Conservation (phyloP, 2,113 vertebrate species). For the Bettongia penicillata region DNA sequence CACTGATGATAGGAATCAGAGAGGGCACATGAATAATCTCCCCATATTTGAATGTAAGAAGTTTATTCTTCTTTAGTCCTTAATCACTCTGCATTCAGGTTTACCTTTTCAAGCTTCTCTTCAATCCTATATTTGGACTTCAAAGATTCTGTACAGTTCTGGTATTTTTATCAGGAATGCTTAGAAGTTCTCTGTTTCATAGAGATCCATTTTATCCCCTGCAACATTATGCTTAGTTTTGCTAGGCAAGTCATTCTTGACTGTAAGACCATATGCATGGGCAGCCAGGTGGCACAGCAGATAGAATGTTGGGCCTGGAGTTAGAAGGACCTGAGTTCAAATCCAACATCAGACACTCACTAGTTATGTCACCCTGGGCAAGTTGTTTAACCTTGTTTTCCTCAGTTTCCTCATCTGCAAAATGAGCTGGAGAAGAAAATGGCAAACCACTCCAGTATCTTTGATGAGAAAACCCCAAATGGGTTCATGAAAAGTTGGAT, state of each 20-base stretch:
- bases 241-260: not conserved
- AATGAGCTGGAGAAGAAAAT: no score
- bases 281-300: not conserved
- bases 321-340: not conserved
- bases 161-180: not conserved
- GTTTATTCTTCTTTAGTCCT: not conserved
- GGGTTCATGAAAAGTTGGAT: no score
- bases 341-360: not conserved
- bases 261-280: not conserved
- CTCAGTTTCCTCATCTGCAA: no score
- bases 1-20: not conserved
- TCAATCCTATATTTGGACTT: not conserved
- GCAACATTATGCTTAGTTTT: not conserved
- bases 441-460: no score
- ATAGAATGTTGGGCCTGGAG: not conserved
- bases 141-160: not conserved
- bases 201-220: not conserved
- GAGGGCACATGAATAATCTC: not conserved
- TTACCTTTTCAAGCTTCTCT: not conserved
- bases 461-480: no score
- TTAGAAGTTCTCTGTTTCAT: not conserved
- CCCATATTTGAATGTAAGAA: not conserved
- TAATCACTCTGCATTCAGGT: not conserved
- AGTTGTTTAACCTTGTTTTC: no score
- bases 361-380: not conserved